A percentile compares a stretch with the other conserved stretches of the same genome.
phyloP scores from a whole-genome alignment of 1,140 invertebrate genomes.

The Lordiphosa clarofinis region DNA sequence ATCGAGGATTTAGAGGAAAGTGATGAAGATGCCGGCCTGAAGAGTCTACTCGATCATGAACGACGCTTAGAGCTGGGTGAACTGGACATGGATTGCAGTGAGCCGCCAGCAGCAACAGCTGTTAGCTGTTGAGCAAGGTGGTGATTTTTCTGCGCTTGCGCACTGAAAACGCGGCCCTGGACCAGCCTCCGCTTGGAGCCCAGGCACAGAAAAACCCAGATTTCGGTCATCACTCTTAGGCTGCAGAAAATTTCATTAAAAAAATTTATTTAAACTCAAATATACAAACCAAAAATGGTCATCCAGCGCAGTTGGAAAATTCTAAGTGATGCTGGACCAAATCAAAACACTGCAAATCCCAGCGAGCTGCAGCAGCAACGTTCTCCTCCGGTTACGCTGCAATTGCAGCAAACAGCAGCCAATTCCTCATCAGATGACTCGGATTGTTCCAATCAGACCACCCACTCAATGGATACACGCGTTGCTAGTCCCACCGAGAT shows the following conservation, averaged over 20 bases:
- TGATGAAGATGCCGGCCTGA: constrained; percentile 39
- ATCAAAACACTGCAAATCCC: constrained; percentile 25
- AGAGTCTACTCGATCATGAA: constrained; percentile 44
- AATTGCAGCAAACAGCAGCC: constrained; percentile 25
- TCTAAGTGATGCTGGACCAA: constrained; percentile 50
- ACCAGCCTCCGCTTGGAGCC: constrained; percentile 40
- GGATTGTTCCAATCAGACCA: constrained; percentile 76
- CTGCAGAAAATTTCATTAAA: constrained; percentile 1
- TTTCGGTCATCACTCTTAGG: constrained; percentile 1
- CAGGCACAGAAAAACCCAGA: constrained; percentile 36
- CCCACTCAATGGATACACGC: constrained; percentile 72
- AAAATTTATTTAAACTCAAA: constrained; percentile 6
- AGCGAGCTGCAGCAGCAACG: constrained; percentile 55
- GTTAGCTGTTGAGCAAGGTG: constrained; percentile 42
- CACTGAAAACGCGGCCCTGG: constrained; percentile 35
- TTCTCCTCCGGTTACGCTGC: constrained; percentile 48
- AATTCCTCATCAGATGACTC: constrained; percentile 76
- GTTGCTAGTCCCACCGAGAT: constrained; percentile 50
- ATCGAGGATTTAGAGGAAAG: constrained; percentile 17
- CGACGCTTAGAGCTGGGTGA: constrained; percentile 62
- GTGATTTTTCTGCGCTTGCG: constrained; percentile 52
- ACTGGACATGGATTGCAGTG: constrained; percentile 58
- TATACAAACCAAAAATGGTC: constrained; percentile 51
- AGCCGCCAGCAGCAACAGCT: constrained; percentile 25
- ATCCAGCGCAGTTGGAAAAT: constrained; percentile 78